A percentile compares a stretch with the other conserved stretches of the same genome.
Evolutionary conservation across 2,113 vertebrate species (phyloP).

Genomic region (Channa argus): DNA sequence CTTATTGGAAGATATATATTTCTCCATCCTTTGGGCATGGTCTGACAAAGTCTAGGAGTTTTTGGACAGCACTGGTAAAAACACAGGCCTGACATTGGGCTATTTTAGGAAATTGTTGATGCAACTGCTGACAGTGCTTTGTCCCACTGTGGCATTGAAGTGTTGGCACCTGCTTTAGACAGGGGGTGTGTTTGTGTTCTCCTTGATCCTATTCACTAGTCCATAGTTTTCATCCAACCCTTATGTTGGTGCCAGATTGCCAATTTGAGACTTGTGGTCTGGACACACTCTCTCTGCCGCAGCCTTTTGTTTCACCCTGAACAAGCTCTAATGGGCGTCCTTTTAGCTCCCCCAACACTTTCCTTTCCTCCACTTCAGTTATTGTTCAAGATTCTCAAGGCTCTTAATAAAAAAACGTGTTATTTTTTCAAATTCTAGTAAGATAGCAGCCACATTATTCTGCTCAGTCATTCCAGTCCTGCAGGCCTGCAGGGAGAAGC

Average conservation of each 20-base stretch:
- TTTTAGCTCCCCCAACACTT: conserved; percentile 14
- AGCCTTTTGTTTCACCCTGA: conserved; percentile 56
- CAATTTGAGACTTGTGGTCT: conserved; percentile 51
- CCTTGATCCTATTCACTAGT: conserved; percentile 40
- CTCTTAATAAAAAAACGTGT: conserved; percentile 39
- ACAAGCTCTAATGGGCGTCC: conserved; percentile 41
- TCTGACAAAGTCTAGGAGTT: conserved; percentile 9
- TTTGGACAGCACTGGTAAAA: conserved; percentile 17
- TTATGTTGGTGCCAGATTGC: conserved; percentile 58
- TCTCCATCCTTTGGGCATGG: neutral
- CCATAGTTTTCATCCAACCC: conserved; percentile 42
- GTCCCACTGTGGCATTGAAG: conserved; percentile 55
- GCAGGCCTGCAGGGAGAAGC: conserved; percentile 39
- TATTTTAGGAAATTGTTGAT: conserved; percentile 50
- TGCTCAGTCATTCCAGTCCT: conserved; percentile 19
- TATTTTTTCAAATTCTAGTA: conserved; percentile 19
- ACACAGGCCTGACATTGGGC: conserved; percentile 37
- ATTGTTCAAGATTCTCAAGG: conserved; percentile 29
- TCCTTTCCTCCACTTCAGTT: neutral
- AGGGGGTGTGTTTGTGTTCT: conserved; percentile 40
- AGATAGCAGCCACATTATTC: conserved; percentile 16
- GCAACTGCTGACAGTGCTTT: conserved; percentile 69
- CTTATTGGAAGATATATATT: neutral
- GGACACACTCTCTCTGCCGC: conserved; percentile 47
- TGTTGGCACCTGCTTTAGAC: conserved; percentile 58